Percentiles rank a stretch among this genome's conserved stretches.
phyloP scores from a whole-genome alignment of 1,140 invertebrate species.

The Trinorchestia longiramus region DNA sequence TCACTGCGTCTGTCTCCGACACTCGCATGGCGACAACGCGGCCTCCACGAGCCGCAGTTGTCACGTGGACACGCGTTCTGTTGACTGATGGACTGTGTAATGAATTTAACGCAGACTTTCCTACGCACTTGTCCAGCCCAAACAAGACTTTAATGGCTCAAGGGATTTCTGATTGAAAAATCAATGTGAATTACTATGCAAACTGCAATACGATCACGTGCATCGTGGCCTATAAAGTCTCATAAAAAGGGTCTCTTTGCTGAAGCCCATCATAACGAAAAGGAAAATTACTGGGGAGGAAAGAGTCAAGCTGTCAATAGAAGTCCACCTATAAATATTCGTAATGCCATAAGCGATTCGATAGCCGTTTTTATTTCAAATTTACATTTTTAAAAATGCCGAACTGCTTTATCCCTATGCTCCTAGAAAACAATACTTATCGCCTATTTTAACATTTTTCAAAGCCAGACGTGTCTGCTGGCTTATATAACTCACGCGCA shows the following conservation, averaged over 20 bases:
- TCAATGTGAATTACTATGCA: constrained; percentile 47
- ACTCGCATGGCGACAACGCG: no score
- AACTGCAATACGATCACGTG: constrained; percentile 34
- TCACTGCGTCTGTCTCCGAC: no score
- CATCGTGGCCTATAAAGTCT: not conserved
- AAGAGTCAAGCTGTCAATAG: not conserved
- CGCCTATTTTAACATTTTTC: not conserved
- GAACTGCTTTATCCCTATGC: not conserved
- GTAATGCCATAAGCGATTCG: not conserved
- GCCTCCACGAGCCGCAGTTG: not conserved
- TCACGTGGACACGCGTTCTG: not conserved
- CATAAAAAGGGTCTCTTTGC: constrained; percentile 7
- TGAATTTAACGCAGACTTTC: constrained; percentile 31
- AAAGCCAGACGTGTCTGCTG: no score
- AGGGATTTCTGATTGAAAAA: constrained; percentile 44
- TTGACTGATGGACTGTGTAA: constrained; percentile 4
- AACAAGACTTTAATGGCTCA: constrained; percentile 46
- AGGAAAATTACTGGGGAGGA: not conserved
- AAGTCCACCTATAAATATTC: not conserved
- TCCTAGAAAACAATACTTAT: not conserved
- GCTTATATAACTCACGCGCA: no score
- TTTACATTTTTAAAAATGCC: not conserved
- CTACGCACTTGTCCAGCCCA: not conserved
- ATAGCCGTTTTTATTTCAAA: not conserved
- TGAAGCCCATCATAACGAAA: not conserved